These are phyloP conservation scores for Hemistola chrysoprasaria DNA, from an alignment of 2,888 invertebrate species.

Conservation along the genomic window DNA sequence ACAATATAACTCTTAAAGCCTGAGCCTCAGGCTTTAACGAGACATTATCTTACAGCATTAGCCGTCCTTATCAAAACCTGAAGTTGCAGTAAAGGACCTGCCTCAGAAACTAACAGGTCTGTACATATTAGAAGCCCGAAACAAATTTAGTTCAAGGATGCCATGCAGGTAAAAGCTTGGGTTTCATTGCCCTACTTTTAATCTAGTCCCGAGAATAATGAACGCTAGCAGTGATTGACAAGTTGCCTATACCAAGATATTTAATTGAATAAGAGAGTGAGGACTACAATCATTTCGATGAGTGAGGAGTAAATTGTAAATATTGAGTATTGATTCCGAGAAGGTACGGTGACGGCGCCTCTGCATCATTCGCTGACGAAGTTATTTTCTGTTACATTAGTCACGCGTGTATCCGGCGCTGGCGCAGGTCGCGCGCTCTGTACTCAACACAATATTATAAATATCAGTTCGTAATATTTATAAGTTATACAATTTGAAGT, in stretches of 20 bases:
- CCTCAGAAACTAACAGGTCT: too few relatives aligned
- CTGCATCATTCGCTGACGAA: slow-evolving; percentile 77
- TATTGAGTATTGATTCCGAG: slow-evolving; percentile 66
- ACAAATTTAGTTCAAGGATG: slow-evolving; percentile 1
- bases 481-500: slow-evolving; percentile 18
- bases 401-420: slow-evolving; percentile 79
- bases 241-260: too few relatives aligned
- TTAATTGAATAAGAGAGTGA: too few relatives aligned
- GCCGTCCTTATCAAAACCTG: too few relatives aligned
- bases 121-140: too few relatives aligned
- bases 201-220: slow-evolving; percentile 6
- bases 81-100: too few relatives aligned
- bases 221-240: not conserved
- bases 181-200: slow-evolving; percentile 12
- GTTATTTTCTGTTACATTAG: slow-evolving; percentile 81
- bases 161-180: not conserved
- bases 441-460: slow-evolving; percentile 32
- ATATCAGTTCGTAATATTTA: slow-evolving; percentile 22
- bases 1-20: too few relatives aligned
- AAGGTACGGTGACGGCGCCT: slow-evolving; percentile 69
- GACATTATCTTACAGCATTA: too few relatives aligned
- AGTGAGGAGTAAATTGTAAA: slow-evolving; percentile 19
- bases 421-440: slow-evolving; percentile 52
- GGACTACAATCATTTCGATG: too few relatives aligned
- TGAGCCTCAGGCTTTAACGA: too few relatives aligned